Conservation (phyloP, 1,140 invertebrate genomes). For the Pseudomyrmex gracilis region DNA sequence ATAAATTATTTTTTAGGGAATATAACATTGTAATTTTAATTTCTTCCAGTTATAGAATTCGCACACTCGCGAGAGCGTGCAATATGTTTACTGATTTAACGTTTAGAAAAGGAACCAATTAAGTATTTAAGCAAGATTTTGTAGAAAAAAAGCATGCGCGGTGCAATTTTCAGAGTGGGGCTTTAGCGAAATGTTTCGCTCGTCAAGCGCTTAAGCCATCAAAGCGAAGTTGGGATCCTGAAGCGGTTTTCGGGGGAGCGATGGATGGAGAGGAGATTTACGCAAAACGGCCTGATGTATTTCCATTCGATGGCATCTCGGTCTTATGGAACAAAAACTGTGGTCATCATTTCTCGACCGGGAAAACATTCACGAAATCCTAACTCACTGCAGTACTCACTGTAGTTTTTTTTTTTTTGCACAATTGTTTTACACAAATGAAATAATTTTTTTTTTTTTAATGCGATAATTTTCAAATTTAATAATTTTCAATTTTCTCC, state of each 20-base stretch:
- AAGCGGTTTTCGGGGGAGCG: slow-evolving; percentile 46
- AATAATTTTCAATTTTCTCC: no score
- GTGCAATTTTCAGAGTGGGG: slow-evolving; percentile 21
- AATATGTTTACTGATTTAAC: not conserved
- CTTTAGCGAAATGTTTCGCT: not conserved
- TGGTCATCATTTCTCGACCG: slow-evolving; percentile 12
- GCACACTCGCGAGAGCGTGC: not conserved
- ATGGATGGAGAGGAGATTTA: slow-evolving; percentile 35
- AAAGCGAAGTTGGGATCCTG: slow-evolving; percentile 49
- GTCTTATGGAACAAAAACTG: slow-evolving; percentile 40
- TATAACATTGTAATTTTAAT: not conserved
- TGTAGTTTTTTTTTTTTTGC: no score
- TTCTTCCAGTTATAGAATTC: not conserved
- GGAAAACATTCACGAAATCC: not conserved
- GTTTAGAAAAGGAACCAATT: slow-evolving; percentile 33
- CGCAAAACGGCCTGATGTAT: slow-evolving; percentile 36
- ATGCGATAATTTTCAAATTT: not conserved
- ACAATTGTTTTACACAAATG: not conserved
- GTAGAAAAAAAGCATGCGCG: not conserved
- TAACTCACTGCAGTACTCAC: not conserved
- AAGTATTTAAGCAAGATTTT: slow-evolving; percentile 8
- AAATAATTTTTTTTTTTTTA: no score
- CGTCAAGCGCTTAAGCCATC: slow-evolving; percentile 44
- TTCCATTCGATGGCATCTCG: slow-evolving; percentile 37
- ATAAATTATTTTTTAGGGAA: not conserved